Percentiles rank a stretch among this genome's conserved stretches.
Evolutionary conservation across 1,140 invertebrate genomes (phyloP).

Genomic region (Pseudoatta argentina): DNA sequence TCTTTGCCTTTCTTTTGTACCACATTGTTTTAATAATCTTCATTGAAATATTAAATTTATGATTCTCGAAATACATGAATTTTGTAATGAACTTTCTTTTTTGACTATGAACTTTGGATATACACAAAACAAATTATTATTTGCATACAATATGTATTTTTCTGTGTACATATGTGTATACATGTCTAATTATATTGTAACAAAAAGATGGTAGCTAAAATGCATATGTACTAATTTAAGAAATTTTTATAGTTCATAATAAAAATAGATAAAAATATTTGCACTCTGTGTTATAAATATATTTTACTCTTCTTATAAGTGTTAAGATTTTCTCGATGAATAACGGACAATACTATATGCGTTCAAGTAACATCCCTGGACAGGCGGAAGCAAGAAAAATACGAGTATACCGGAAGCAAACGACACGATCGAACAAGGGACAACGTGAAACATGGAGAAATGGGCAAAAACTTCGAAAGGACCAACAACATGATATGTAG

Average conservation of each 20-base stretch:
- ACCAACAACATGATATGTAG: not conserved
- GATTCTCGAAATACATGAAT: too few relatives aligned
- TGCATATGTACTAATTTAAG: not conserved
- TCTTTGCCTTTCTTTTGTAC: too few relatives aligned
- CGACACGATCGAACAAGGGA: not conserved
- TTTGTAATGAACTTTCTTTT: too few relatives aligned
- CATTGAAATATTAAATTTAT: too few relatives aligned
- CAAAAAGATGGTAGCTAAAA: not conserved
- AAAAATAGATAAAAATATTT: not conserved
- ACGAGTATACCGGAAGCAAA: not conserved
- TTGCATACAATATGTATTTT: too few relatives aligned
- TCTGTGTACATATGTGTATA: too few relatives aligned
- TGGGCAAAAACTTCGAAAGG: not conserved
- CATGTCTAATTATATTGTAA: not conserved
- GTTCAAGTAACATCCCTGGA: not conserved
- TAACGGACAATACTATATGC: not conserved
- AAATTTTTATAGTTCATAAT: not conserved
- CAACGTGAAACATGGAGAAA: not conserved
- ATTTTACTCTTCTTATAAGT: not conserved
- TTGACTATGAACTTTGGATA: too few relatives aligned
- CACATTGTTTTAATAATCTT: too few relatives aligned
- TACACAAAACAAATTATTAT: too few relatives aligned
- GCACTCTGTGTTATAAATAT: not conserved
- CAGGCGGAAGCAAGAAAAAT: conserved; percentile 21
- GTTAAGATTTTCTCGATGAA: not conserved